These are phyloP conservation scores for Cirrhinus mrigala DNA, from an alignment of 2,797 vertebrate species.

Conservation along the genomic window DNA sequence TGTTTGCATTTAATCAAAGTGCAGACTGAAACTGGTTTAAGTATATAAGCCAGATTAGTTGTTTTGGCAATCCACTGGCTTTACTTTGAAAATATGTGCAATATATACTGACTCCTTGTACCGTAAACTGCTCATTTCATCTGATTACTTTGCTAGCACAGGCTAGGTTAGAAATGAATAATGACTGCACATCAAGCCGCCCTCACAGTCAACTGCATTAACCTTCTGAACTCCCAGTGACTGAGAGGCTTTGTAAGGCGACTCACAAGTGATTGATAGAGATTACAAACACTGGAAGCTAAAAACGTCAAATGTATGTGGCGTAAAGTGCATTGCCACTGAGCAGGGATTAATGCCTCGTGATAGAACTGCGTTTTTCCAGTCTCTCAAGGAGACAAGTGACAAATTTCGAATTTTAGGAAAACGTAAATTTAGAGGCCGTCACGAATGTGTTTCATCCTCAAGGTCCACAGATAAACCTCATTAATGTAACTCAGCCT, in stretches of 20 bases:
- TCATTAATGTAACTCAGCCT: slow-evolving; percentile 8
- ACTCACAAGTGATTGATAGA: slow-evolving; percentile 25
- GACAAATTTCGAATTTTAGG: neutral
- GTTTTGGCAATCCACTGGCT: neutral
- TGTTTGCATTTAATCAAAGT: neutral
- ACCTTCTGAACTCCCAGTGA: slow-evolving; percentile 23
- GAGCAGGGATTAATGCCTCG: neutral
- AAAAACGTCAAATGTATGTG: slow-evolving; percentile 1
- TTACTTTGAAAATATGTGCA: neutral
- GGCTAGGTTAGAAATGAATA: neutral
- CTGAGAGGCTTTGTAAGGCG: slow-evolving; percentile 12
- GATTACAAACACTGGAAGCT: slow-evolving; percentile 16
- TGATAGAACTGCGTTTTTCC: neutral
- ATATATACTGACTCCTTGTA: neutral
- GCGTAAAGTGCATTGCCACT: neutral
- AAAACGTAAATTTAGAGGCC: neutral
- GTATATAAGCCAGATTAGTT: too few species aligned
- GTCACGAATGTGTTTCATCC: slow-evolving; percentile 19
- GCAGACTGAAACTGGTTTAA: neutral
- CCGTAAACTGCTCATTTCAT: neutral
- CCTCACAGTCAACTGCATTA: slow-evolving; percentile 19
- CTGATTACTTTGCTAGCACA: neutral
- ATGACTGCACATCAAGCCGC: slow-evolving; percentile 1
- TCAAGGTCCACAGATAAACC: slow-evolving; percentile 27
- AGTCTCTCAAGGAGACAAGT: neutral